Evolutionary conservation across 2,113 vertebrate species (phyloP).

Genomic region (Platanista minor): DNA sequence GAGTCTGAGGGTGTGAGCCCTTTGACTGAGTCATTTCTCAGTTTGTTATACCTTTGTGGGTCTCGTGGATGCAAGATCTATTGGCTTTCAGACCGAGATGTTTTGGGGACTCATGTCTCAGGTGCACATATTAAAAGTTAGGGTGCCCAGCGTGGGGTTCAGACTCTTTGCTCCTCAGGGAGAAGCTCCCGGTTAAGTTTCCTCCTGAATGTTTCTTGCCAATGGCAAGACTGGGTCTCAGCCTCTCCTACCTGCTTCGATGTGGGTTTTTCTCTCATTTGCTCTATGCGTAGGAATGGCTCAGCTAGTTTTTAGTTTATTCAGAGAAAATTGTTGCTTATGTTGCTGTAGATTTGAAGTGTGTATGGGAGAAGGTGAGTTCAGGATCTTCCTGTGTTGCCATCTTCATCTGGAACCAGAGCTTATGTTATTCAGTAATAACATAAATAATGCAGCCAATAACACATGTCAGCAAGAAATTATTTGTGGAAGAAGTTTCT

Average conservation of each 20-base stretch:
- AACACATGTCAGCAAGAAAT: not conserved
- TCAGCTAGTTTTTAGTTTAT: not conserved
- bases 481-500: not conserved
- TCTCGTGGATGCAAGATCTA: not conserved
- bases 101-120: too few relatives aligned
- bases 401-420: not conserved
- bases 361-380: not conserved
- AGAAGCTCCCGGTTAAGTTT: too few relatives aligned
- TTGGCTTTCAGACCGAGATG: too few relatives aligned
- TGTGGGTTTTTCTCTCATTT: too few relatives aligned
- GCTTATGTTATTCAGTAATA: not conserved
- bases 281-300: not conserved
- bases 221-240: too few relatives aligned
- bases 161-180: too few relatives aligned
- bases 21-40: not conserved
- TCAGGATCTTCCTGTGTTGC: not conserved
- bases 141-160: too few relatives aligned
- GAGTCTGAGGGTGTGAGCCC: not conserved
- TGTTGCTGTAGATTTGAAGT: not conserved
- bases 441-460: not conserved
- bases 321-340: not conserved
- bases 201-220: too few relatives aligned
- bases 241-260: too few relatives aligned
- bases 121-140: too few relatives aligned
- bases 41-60: not conserved